Conservation (phyloP, 2,797 vertebrate species). For the Tapirus indicus region DNA sequence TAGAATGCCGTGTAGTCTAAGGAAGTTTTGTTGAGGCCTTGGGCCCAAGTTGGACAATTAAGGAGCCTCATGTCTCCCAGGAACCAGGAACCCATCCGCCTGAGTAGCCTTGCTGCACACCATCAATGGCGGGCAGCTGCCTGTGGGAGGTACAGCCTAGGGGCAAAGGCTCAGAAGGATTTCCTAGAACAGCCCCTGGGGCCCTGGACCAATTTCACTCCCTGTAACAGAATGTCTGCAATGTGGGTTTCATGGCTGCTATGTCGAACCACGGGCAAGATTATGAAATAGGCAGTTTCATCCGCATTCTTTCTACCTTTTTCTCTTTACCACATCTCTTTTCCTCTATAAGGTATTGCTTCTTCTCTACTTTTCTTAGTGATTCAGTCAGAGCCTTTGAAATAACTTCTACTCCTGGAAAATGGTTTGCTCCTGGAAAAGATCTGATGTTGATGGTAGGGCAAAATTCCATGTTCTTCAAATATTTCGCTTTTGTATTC, state of each 20-base stretch:
- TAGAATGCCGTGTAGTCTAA: background rate
- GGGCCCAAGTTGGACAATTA: background rate
- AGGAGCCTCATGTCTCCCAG: background rate
- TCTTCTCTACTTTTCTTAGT: background rate
- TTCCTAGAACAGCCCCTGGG: background rate
- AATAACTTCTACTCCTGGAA: background rate
- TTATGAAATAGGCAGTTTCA: background rate
- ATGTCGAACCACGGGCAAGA: background rate
- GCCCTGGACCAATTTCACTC: background rate
- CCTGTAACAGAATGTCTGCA: background rate
- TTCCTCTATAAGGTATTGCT: background rate
- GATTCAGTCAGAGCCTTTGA: background rate
- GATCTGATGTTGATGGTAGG: background rate
- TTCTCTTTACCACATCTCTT: background rate
- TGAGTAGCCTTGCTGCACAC: background rate
- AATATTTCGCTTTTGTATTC: constrained; percentile 29
- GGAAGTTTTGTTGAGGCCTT: background rate
- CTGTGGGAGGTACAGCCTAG: background rate
- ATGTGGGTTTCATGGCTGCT: background rate
- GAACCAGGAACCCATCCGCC: background rate
- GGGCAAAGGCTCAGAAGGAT: constrained; percentile 27
- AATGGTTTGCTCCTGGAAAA: constrained; percentile 40
- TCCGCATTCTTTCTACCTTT: background rate
- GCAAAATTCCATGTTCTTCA: constrained; percentile 14
- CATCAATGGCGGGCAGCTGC: background rate